Conservation (phyloP, 2,888 invertebrate species). For the Leucoptera coffeella region DNA sequence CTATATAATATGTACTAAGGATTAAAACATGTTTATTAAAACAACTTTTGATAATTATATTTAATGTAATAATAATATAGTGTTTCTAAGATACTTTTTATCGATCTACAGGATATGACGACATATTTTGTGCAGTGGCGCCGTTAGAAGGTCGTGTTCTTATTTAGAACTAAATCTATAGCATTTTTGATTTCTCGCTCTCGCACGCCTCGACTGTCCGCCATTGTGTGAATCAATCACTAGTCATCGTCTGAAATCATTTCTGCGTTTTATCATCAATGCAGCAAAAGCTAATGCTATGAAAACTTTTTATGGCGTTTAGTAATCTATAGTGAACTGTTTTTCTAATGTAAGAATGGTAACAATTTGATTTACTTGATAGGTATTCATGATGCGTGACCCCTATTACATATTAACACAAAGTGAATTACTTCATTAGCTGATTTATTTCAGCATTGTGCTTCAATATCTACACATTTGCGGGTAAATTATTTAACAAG, state of each 20-base stretch:
- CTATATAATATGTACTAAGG: too few species aligned
- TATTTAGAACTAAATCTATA: slow-evolving; percentile 25
- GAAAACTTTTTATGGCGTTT: slow-evolving; percentile 48
- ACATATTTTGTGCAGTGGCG: too few species aligned
- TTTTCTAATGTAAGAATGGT: slow-evolving; percentile 54
- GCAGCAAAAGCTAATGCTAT: slow-evolving; percentile 41
- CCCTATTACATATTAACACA: slow-evolving; percentile 18
- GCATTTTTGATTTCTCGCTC: slow-evolving; percentile 18
- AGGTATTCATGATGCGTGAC: slow-evolving; percentile 40
- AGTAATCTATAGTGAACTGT: slow-evolving; percentile 54
- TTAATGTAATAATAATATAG: too few species aligned
- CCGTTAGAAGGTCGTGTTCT: slow-evolving; percentile 15
- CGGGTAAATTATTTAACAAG: too few species aligned
- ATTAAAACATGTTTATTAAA: too few species aligned
- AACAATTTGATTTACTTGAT: slow-evolving; percentile 46
- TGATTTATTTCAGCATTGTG: slow-evolving; percentile 6
- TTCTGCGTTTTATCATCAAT: slow-evolving; percentile 44
- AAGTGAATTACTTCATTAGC: slow-evolving; percentile 31
- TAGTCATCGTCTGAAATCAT: slow-evolving; percentile 46
- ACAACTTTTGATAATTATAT: too few species aligned
- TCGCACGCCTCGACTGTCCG: too few species aligned
- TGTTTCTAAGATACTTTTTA: too few species aligned
- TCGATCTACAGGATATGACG: too few species aligned
- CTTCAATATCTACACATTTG: neutral
- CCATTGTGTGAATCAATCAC: too few species aligned